Evolutionary conservation across 2,113 vertebrate genomes (phyloP).

Genomic region (Phaethornis superciliosus): DNA sequence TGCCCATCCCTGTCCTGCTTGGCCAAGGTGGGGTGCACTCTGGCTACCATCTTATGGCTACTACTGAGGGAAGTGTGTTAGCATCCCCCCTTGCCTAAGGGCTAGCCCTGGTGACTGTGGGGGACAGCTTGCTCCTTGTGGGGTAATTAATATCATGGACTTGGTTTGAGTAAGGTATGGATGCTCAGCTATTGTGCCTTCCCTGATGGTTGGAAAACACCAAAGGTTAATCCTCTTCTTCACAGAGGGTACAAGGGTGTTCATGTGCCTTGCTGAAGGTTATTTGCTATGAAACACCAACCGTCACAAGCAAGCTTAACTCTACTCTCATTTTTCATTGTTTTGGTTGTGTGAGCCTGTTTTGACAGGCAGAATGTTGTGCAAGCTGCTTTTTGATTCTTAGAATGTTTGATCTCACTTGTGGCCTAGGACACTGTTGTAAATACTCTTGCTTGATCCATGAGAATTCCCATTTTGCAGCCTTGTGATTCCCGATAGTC

Average conservation of each 20-base stretch:
- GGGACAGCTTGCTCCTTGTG: background rate
- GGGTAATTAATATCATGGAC: background rate
- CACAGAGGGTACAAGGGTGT: background rate
- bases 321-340: background rate
- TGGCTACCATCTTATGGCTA: background rate
- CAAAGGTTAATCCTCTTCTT: background rate
- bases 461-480: background rate
- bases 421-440: background rate
- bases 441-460: background rate
- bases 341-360: background rate
- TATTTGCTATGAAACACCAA: background rate
- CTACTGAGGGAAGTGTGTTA: background rate
- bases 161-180: background rate
- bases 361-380: background rate
- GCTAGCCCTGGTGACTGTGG: fast-evolving
- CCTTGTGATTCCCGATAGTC: background rate
- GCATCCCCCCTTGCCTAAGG: background rate
- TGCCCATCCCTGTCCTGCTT: background rate
- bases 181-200: background rate
- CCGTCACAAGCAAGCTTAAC: background rate
- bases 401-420: background rate
- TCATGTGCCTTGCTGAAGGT: fast-evolving
- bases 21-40: background rate
- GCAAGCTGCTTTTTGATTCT: background rate
- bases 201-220: background rate